phyloP scores from a whole-genome alignment of 2,888 invertebrate genomes.

The Drosophila peninsularis region DNA sequence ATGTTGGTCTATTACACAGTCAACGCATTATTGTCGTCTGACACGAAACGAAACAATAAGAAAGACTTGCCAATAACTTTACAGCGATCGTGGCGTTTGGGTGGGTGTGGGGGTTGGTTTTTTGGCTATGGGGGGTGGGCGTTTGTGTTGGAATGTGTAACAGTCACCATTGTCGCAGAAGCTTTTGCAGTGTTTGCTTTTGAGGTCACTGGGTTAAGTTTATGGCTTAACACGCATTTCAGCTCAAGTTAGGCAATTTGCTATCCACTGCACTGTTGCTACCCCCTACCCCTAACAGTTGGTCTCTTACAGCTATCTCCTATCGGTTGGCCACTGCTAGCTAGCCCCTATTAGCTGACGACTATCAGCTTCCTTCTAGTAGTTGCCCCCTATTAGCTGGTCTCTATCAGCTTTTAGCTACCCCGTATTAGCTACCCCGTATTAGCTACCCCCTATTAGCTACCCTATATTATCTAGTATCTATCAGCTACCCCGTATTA shows the following conservation, averaged over 20 bases:
- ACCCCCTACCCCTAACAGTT: not conserved
- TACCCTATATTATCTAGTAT: not conserved
- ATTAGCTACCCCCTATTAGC: not conserved
- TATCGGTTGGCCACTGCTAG: no score
- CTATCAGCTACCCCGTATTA: not conserved
- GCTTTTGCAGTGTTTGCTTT: conserved; percentile 46
- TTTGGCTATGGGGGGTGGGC: not conserved
- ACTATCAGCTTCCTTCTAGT: not conserved
- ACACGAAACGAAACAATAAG: conserved; percentile 60
- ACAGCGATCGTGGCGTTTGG: conserved; percentile 30
- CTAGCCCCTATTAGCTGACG: not conserved
- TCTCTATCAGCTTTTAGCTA: not conserved
- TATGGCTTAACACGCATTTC: conserved; percentile 65
- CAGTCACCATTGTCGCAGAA: conserved; percentile 50
- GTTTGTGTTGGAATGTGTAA: conserved; percentile 23
- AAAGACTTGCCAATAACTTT: conserved; percentile 40
- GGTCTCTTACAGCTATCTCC: not conserved
- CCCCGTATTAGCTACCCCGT: no score
- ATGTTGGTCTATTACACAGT: conserved; percentile 54
- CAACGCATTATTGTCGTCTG: conserved; percentile 72
- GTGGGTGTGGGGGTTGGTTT: not conserved
- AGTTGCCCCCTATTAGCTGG: not conserved
- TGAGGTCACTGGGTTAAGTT: conserved; percentile 74
- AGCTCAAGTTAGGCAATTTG: conserved; percentile 37
- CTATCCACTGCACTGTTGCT: not conserved